phyloP scores from a whole-genome alignment of 1,140 invertebrate species.

The Anoplolepis gracilipes region DNA sequence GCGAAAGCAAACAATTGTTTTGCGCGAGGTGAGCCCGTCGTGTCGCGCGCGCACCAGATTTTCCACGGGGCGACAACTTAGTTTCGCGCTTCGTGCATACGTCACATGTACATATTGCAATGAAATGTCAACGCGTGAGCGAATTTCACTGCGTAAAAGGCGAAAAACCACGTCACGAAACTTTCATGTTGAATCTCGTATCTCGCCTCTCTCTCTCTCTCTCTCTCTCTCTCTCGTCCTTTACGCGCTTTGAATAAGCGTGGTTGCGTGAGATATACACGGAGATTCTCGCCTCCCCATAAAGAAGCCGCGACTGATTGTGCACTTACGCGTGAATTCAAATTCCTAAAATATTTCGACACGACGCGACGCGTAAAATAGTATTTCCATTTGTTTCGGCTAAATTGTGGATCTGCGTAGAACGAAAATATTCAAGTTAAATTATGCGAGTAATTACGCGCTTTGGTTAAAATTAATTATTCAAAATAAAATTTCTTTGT shows the following conservation, averaged over 20 bases:
- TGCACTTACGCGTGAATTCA: constrained; percentile 30
- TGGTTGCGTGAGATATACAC: too few relatives aligned
- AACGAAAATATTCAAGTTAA: constrained; percentile 12
- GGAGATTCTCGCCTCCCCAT: background rate
- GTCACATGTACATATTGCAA: constrained; percentile 5
- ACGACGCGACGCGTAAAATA: constrained; percentile 16
- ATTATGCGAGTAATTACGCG: background rate
- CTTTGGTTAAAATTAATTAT: constrained; percentile 8
- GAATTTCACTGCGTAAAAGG: constrained; percentile 39
- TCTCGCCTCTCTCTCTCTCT: too few relatives aligned
- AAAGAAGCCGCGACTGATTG: constrained; percentile 29
- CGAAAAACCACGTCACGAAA: constrained; percentile 47
- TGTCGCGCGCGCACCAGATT: constrained; percentile 10
- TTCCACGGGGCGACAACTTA: constrained; percentile 51
- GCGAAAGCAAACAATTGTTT: constrained; percentile 57
- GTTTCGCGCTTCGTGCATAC: constrained; percentile 50
- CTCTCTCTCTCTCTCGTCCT: too few relatives aligned
- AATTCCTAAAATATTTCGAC: constrained; percentile 52
- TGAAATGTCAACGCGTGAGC: constrained; percentile 26
- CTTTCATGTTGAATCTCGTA: constrained; percentile 33
- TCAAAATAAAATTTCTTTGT: background rate
- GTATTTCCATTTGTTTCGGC: background rate
- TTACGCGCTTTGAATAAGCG: constrained; percentile 28
- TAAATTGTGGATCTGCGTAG: constrained; percentile 19
- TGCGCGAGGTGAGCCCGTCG: constrained; percentile 11